Conservation (phyloP, 2,113 vertebrate genomes). For the Globicephala melas region DNA sequence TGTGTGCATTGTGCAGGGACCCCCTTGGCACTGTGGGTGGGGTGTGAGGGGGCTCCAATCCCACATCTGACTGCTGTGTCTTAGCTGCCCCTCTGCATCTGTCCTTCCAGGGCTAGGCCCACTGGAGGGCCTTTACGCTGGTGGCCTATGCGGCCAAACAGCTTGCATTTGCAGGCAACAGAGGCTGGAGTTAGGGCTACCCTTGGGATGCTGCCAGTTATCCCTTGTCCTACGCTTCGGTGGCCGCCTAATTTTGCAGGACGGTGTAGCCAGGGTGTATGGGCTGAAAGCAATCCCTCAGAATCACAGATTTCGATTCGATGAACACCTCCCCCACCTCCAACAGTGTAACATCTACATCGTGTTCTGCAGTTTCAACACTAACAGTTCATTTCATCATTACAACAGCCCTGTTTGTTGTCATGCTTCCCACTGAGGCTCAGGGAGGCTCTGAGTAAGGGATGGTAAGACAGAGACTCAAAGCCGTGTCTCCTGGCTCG, state of each 20-base stretch:
- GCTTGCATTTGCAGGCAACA: neutral
- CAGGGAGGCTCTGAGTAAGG: neutral
- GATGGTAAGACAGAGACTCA: neutral
- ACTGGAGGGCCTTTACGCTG: neutral
- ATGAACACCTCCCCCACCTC: neutral
- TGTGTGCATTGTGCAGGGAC: neutral
- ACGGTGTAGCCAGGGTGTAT: neutral
- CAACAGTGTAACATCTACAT: neutral
- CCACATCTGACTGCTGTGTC: neutral
- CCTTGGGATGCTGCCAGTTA: slow-evolving; percentile 14
- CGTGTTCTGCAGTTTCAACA: neutral
- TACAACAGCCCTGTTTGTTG: neutral
- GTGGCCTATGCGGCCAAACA: neutral
- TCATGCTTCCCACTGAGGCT: neutral
- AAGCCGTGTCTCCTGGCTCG: neutral
- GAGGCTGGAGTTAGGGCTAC: neutral
- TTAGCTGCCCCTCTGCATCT: neutral
- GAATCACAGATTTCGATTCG: neutral
- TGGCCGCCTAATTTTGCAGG: slow-evolving; percentile 55
- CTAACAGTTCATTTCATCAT: neutral
- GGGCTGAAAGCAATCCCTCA: neutral
- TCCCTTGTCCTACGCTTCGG: slow-evolving; percentile 33
- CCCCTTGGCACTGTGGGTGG: neutral
- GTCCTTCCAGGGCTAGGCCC: neutral
- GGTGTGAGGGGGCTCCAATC: neutral